Conservation (phyloP, 2,113 vertebrate species). For the Danio rerio region GRCz12tu NC_133182.1:28255001-28255500, state of each 20-base stretch:
- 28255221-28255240: constrained; percentile 81
- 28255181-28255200: constrained; percentile 69
- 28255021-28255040: constrained; percentile 26
- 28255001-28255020: constrained; percentile 59
- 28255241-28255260: constrained; percentile 66
- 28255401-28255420: constrained; percentile 72
- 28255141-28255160: constrained; percentile 77
- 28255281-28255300: constrained; percentile 76
- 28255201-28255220: constrained; percentile 77
- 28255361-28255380: constrained; percentile 81
- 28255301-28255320: constrained; percentile 81
- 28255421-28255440: constrained; percentile 72
- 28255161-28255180: constrained; percentile 77
- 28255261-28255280: constrained; percentile 53
- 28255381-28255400: constrained; percentile 78
- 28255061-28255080: constrained; percentile 15
- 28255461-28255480: constrained; percentile 43
- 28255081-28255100: constrained; percentile 62
- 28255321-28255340: constrained; percentile 87
- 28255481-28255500: constrained; percentile 39
- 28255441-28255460: constrained; percentile 72
- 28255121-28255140: constrained; percentile 59
- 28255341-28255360: constrained; percentile 80
- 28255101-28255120: constrained; percentile 67
- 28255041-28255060: constrained; percentile 46